Evolutionary conservation across 2,113 vertebrate species (phyloP).

Genomic region (Potamarius usumacintae): DNA sequence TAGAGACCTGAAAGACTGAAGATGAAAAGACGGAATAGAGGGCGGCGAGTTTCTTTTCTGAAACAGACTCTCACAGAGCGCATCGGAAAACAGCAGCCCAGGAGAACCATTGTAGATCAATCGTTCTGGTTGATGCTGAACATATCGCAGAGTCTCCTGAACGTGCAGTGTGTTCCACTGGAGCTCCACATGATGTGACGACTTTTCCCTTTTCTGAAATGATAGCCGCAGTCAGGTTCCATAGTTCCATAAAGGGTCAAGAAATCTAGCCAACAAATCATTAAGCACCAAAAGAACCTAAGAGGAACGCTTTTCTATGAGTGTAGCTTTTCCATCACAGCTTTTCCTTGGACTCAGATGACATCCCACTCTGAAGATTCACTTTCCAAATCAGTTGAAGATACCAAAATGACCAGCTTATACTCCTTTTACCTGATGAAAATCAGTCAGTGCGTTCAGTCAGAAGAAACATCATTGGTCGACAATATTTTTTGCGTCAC

Average conservation of each 20-base stretch:
- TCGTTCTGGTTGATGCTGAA: neutral
- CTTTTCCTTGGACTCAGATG: neutral
- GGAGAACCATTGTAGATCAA: conserved; percentile 29
- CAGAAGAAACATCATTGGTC: neutral
- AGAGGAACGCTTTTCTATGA: neutral
- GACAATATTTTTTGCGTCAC: neutral
- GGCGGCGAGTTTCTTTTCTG: conserved; percentile 8
- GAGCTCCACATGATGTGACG: neutral
- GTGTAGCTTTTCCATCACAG: neutral
- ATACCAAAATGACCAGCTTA: neutral
- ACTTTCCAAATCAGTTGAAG: neutral
- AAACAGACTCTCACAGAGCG: conserved; percentile 15
- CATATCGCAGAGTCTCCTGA: neutral
- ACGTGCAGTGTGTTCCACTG: neutral
- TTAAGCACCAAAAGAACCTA: neutral
- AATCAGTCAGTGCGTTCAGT: neutral
- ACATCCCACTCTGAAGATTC: neutral
- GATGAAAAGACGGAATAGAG: conserved; percentile 18
- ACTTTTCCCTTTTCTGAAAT: neutral
- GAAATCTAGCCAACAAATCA: neutral
- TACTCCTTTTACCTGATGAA: neutral
- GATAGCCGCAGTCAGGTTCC: neutral
- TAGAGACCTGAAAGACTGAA: conserved; percentile 33
- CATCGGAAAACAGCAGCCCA: neutral
- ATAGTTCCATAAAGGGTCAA: neutral